Evolutionary conservation across 2,113 vertebrate species (phyloP).

Genomic region (Chrysemys picta): DNA sequence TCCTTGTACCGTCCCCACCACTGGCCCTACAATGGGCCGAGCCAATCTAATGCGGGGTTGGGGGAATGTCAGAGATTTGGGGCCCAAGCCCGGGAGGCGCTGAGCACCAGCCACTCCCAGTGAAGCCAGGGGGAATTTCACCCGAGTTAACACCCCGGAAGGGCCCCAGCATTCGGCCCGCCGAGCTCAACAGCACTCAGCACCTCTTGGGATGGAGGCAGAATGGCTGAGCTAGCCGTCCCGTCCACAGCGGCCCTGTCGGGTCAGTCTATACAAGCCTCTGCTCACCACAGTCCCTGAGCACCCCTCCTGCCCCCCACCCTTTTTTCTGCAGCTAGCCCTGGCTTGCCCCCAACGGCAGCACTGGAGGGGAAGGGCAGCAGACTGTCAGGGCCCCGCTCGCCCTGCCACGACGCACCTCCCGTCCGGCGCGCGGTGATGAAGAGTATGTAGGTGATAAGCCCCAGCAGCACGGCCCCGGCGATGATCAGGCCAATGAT

Average conservation of each 20-base stretch:
- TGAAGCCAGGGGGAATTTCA: too few species aligned
- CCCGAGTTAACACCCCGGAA: not conserved
- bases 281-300: not conserved
- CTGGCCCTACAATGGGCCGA: too few species aligned
- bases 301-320: not conserved
- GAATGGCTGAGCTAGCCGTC: too few species aligned
- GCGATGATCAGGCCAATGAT: slow-evolving; percentile 29
- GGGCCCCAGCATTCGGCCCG: too few species aligned
- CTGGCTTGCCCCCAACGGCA: not conserved
- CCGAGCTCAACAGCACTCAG: not conserved
- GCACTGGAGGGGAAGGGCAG: not conserved
- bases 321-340: not conserved
- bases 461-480: slow-evolving; percentile 14
- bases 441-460: not conserved
- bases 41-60: too few species aligned
- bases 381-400: not conserved
- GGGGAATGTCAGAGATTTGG: not conserved
- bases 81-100: not conserved
- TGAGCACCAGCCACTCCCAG: too few species aligned
- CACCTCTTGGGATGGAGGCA: too few species aligned
- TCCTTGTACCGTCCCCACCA: not conserved
- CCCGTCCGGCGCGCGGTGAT: not conserved
- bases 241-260: too few species aligned
- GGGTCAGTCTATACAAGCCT: too few species aligned
- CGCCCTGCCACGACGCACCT: slow-evolving; percentile 35